Evolutionary conservation across 2,113 vertebrate species (phyloP).

Genomic region (Phainopepla nitens): DNA sequence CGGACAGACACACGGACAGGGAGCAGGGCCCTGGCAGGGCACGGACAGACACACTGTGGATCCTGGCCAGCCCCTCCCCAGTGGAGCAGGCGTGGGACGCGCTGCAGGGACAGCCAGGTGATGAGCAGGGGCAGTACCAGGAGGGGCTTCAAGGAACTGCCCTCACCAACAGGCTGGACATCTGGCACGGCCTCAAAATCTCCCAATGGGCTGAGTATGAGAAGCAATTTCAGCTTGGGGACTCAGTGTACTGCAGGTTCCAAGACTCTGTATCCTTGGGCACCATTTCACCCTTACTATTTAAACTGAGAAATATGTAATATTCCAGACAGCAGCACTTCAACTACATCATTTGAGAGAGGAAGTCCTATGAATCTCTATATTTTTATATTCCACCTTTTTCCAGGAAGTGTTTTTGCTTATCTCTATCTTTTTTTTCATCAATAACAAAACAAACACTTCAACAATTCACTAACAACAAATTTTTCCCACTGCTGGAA

Average conservation of each 20-base stretch:
- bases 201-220: rapidly evolving
- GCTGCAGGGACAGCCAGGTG: too few relatives aligned
- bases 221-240: not conserved
- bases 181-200: not conserved
- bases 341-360: not conserved
- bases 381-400: not conserved
- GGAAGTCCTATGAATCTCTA: not conserved
- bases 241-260: not conserved
- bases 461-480: not conserved
- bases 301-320: not conserved
- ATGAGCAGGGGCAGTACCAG: too few relatives aligned
- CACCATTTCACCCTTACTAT: not conserved
- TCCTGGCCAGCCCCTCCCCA: too few relatives aligned
- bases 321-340: not conserved
- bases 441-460: not conserved
- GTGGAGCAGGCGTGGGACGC: too few relatives aligned
- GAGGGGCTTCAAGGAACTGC: too few relatives aligned
- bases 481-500: not conserved
- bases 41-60: not conserved
- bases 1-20: not conserved
- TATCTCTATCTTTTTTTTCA: not conserved
- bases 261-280: not conserved
- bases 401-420: not conserved
- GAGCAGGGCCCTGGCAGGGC: not conserved
- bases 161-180: too few relatives aligned